Evolutionary conservation across 2,888 invertebrate species (phyloP), one percentile per base, ranked within the genome.

Genomic region (Lobophora halterata): DNA sequence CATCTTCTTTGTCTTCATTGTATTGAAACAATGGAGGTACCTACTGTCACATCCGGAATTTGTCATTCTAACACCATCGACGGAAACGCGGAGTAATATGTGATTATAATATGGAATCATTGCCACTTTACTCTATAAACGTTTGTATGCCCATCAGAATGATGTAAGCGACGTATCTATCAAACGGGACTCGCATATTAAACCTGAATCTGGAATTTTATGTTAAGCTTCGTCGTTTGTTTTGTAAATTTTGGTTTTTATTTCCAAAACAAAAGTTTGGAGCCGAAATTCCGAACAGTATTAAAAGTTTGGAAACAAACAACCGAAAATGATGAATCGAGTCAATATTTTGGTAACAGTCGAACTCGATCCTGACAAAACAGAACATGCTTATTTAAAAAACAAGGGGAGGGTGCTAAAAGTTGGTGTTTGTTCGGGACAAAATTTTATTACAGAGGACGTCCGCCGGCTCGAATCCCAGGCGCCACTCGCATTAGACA

Each of bases 31-130:
- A 87, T 86, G 66, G 85, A 65, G 60, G 74, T 71, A n/a, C n/a
- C n/a, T n/a, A 63, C 69, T 70, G 78, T 76, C 79, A 78, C 81
- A 81, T 85, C 82, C 82, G 79, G 79, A 77, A 74, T 80, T 82
- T 79, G 81, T 85, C 74, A 86, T 83, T 82, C 86, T 75, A 77
- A 70, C 82, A 75, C 82, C 86, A 86, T 85, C 82, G 63, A 65
- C 85, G 86, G 86, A 86, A 80, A 85, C 58, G 77, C 61, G 65
- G 65, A 66, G 71, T 69, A 77, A 78, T 85, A 86, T 79, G 86
- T 61, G 79, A 79, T 81, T 82, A 80, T 86, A 86, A 86, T 86
- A 67, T 74, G 73, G 65, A 71, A 75, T 81, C 77, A 85, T 77
- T 55, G 79, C 66, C 68, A 69, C 77, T 80, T 81, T 78, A 74